phyloP scores from a whole-genome alignment of 2,797 vertebrate species.

The Falco berigora region DNA sequence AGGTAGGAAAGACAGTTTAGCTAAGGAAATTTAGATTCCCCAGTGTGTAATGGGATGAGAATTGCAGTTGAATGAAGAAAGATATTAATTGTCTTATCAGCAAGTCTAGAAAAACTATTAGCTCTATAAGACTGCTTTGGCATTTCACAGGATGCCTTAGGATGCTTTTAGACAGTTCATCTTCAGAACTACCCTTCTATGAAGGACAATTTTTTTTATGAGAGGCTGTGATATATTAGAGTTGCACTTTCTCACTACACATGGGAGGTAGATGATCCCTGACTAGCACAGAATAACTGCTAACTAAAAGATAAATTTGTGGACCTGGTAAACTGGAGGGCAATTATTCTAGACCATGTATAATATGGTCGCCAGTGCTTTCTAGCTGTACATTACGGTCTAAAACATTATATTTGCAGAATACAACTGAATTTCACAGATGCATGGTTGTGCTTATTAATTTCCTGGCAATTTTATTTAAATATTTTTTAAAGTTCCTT shows the following conservation, averaged over 20 bases:
- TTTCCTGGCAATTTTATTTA: background rate
- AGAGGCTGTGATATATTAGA: background rate
- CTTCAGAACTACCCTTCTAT: background rate
- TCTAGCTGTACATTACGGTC: background rate
- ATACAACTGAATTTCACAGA: background rate
- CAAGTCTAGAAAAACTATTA: background rate
- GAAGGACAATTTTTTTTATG: background rate
- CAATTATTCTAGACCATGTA: background rate
- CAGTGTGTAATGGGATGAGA: background rate
- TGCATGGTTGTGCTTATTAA: background rate
- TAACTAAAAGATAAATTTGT: background rate
- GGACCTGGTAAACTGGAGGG: background rate
- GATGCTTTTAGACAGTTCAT: background rate
- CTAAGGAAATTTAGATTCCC: constrained; percentile 3
- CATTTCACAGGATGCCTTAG: background rate
- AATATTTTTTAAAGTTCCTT: background rate
- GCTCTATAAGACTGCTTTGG: background rate
- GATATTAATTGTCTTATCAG: background rate
- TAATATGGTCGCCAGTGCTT: background rate
- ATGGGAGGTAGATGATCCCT: background rate
- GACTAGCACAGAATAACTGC: background rate
- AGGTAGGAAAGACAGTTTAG: background rate
- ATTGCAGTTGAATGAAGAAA: background rate
- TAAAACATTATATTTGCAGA: background rate
- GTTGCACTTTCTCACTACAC: background rate